phyloP scores from a whole-genome alignment of 2,888 invertebrate species.

The Watsonalla binaria region DNA sequence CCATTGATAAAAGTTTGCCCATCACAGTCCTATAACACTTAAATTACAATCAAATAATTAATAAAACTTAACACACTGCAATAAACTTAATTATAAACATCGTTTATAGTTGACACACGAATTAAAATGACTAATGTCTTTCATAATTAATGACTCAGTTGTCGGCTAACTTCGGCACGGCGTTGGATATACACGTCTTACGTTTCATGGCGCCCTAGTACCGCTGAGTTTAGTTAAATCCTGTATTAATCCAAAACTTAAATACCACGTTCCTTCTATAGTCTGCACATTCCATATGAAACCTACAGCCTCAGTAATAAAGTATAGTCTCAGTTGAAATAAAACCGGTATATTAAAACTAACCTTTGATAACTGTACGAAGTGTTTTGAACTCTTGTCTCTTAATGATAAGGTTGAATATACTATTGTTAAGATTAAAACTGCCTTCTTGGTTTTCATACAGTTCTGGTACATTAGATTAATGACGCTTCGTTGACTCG shows the following conservation, averaged over 20 bases:
- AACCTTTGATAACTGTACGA: too few relatives aligned
- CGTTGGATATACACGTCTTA: not conserved
- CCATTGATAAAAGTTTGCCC: too few relatives aligned
- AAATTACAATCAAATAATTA: too few relatives aligned
- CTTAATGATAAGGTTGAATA: slow-evolving; percentile 1
- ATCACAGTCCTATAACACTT: too few relatives aligned
- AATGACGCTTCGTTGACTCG: slow-evolving; percentile 10
- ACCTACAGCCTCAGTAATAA: not conserved
- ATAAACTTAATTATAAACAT: too few relatives aligned
- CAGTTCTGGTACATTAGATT: slow-evolving; percentile 20
- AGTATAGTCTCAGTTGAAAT: not conserved
- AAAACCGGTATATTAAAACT: too few relatives aligned
- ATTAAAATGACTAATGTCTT: slow-evolving; percentile 3
- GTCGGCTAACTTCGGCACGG: not conserved
- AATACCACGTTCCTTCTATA: not conserved
- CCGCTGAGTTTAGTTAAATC: slow-evolving; percentile 20
- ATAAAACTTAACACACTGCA: too few relatives aligned
- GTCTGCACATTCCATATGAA: not conserved
- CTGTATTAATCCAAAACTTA: slow-evolving; percentile 15
- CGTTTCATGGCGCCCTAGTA: slow-evolving; percentile 17
- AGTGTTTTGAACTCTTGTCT: not conserved
- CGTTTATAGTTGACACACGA: not conserved
- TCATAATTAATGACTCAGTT: not conserved
- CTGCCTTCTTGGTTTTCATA: slow-evolving; percentile 11
- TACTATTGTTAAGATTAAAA: not conserved